Evolutionary conservation across 64 coral and sea anemone genomes (phyloP), one percentile per base, ranked within the genome.

Genomic region (Trachythela sp.): DNA sequence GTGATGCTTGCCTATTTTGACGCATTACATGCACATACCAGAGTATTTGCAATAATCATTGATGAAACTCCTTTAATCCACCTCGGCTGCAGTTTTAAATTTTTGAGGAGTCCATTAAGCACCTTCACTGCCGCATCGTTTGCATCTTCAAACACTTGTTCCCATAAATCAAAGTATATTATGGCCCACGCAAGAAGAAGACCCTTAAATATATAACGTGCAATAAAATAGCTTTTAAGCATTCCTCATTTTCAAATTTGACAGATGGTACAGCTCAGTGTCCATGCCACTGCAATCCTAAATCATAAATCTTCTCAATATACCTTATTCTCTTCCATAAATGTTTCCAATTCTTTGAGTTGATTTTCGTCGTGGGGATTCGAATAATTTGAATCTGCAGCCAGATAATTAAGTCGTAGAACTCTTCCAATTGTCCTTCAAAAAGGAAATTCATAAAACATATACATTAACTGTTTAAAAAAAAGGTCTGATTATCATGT

Each of bases 291-390:
- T 52, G 22, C 22, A 52, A 15, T 8, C 13, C 49, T 1, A 15
- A 15, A 15, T 52, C 13, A 52, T 52, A 52, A 11, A 52, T 52
- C 49, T n/a, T n/a, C 13, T 1, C 22, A 11, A 52, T 15, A 20
- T 86, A 86, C 85, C 45, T 86, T 86, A 27, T 86, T 86, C 31
- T 86, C 85, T 0, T 86, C n/a, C 48, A 86, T 52, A 54, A 31
- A 34, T 9, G 85, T 48, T 13, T 35, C 2, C 6, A 87, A 2
- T 27, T n/a, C 52, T 58, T 87, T 59, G 13, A 58, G 13, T 33
- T 58, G 27, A 2, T 39, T 30, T 35, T 58, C 52, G 32, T 58
- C 60, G 51, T 87, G 49, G 38, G 52, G 43, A 22, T n/a, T n/a
- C n/a, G n/a, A n/a, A n/a, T n/a, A n/a, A n/a, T n/a, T n/a, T n/a